These are phyloP conservation scores for Microdon myrmicae DNA, from an alignment of 2,888 invertebrate species.

Conservation along the genomic window DNA sequence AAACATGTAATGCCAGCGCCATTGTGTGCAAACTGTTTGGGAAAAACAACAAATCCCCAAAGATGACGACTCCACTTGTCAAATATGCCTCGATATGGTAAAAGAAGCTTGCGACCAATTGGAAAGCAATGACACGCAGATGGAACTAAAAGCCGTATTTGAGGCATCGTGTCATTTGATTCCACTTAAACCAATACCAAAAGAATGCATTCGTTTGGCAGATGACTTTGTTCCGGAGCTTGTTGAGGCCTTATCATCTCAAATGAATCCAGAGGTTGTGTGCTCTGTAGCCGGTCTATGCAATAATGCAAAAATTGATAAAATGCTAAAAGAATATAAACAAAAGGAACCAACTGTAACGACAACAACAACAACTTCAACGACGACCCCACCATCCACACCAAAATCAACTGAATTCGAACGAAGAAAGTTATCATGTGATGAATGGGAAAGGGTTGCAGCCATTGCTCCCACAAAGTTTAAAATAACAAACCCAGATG, in stretches of 20 bases:
- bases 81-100: slow-evolving; percentile 90
- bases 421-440: slow-evolving; percentile 56
- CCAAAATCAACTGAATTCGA: slow-evolving; percentile 15
- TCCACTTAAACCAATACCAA: slow-evolving; percentile 76
- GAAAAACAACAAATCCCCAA: slow-evolving; percentile 73
- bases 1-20: slow-evolving; percentile 79
- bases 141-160: slow-evolving; percentile 85
- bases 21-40: slow-evolving; percentile 86
- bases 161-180: slow-evolving; percentile 88
- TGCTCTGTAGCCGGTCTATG: slow-evolving; percentile 90
- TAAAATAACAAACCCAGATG: slow-evolving; percentile 60
- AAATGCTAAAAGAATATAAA: slow-evolving; percentile 68
- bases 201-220: slow-evolving; percentile 81
- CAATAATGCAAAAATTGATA: slow-evolving; percentile 79
- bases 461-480: slow-evolving; percentile 61
- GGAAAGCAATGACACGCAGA: slow-evolving; percentile 87
- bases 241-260: slow-evolving; percentile 85
- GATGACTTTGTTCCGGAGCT: slow-evolving; percentile 89
- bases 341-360: slow-evolving; percentile 10
- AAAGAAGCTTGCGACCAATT: slow-evolving; percentile 87
- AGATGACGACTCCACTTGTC: slow-evolving; percentile 83
- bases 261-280: slow-evolving; percentile 91
- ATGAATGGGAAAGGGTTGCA: slow-evolving; percentile 62
- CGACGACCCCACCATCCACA: slow-evolving; percentile 46
- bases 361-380: slow-evolving; percentile 59